Percentiles rank a stretch among this genome's conserved stretches.
phyloP scores from a whole-genome alignment of 2,797 vertebrate species.

The Avahi laniger region DNA sequence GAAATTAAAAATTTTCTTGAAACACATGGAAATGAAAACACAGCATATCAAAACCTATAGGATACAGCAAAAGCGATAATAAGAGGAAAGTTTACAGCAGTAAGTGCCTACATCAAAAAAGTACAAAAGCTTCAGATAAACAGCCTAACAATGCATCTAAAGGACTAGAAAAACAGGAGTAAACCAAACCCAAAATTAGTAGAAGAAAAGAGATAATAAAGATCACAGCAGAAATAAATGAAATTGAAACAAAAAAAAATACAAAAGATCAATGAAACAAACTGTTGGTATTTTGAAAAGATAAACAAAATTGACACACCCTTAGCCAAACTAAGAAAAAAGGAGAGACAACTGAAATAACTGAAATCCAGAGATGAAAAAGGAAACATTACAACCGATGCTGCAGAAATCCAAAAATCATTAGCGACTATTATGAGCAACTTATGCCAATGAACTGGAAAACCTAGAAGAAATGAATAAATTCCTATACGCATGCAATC shows the following conservation, averaged over 20 bases:
- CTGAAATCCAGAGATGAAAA: not conserved
- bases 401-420: not conserved
- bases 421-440: not conserved
- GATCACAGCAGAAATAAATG: not conserved
- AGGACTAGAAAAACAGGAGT: not conserved
- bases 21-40: not conserved
- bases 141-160: not conserved
- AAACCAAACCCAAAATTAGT: not conserved
- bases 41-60: not conserved
- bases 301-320: not conserved
- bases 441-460: not conserved
- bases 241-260: not conserved
- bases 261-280: not conserved
- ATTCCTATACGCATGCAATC: not conserved
- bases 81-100: not conserved
- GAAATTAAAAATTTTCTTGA: not conserved
- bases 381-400: not conserved
- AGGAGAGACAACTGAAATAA: not conserved
- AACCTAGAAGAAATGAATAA: not conserved
- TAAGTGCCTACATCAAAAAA: not conserved
- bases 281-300: not conserved
- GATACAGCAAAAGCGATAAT: not conserved
- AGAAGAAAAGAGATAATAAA: not conserved
- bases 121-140: not conserved
- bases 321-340: not conserved